Conservation (phyloP, 2,797 vertebrate genomes). For the Lagorchestes hirsutus region DNA sequence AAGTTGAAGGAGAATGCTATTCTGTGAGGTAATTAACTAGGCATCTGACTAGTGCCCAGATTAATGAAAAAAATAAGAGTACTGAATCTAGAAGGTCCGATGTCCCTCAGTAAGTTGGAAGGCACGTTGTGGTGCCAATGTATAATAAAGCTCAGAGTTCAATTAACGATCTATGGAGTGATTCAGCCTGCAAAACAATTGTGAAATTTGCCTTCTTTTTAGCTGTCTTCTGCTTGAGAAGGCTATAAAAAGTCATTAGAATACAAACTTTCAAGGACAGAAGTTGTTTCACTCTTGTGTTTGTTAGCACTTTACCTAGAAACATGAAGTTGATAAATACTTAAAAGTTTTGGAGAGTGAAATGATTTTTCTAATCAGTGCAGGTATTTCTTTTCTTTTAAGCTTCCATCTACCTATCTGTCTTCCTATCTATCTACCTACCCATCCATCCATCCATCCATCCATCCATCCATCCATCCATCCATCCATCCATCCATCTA, state of each 20-base stretch:
- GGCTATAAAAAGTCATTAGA: neutral
- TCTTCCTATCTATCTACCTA: too few relatives aligned
- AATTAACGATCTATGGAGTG: conserved; percentile 9
- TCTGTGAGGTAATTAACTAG: neutral
- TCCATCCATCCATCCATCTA: too few relatives aligned
- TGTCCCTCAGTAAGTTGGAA: conserved; percentile 21
- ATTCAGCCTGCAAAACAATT: neutral
- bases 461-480: too few relatives aligned
- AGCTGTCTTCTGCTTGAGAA: neutral
- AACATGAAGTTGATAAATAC: neutral
- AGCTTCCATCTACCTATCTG: neutral
- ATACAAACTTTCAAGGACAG: neutral
- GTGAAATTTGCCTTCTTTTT: neutral
- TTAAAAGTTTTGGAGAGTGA: neutral
- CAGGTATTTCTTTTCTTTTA: neutral
- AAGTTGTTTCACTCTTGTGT: neutral
- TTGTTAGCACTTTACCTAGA: neutral
- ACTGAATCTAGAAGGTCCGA: neutral
- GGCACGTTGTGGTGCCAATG: conserved; percentile 9
- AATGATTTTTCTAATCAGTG: neutral
- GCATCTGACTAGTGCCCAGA: neutral
- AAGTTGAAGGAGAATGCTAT: conserved; percentile 15
- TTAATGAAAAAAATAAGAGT: neutral
- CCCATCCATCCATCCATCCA: too few relatives aligned
- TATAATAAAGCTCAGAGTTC: conserved; percentile 8